Conservation (phyloP, 23 tunicate species). For the Trididemnum miniatum region DNA sequence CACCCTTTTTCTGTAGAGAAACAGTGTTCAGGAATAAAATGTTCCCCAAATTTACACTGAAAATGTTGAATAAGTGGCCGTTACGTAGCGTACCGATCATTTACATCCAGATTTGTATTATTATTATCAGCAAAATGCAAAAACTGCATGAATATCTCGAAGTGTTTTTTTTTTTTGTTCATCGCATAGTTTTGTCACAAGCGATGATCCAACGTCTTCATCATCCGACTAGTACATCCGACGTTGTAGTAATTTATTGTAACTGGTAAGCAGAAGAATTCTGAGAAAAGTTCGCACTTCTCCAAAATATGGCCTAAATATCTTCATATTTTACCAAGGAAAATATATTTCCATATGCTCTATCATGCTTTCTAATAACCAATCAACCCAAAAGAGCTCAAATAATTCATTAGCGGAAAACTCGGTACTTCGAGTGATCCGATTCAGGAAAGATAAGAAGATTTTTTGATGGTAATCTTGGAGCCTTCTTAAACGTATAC, state of each 20-base stretch:
- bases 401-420: neutral
- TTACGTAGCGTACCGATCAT: neutral
- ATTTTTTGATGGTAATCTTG: too few relatives aligned
- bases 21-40: neutral
- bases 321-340: neutral
- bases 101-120: neutral
- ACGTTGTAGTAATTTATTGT: neutral
- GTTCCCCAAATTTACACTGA: neutral
- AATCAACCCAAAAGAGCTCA: neutral
- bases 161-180: neutral
- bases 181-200: neutral
- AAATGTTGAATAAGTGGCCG: neutral
- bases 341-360: neutral
- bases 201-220: neutral
- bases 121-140: neutral
- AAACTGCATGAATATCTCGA: neutral
- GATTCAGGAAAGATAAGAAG: neutral
- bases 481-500: too few relatives aligned
- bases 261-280: neutral
- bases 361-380: neutral
- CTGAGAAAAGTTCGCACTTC: neutral
- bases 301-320: neutral
- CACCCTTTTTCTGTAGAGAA: neutral
- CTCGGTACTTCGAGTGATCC: neutral
- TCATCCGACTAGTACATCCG: neutral